Percentiles rank a stretch among this genome's conserved stretches.
phyloP scores from a whole-genome alignment of 2,113 vertebrate species.

The Polypterus senegalus region DNA sequence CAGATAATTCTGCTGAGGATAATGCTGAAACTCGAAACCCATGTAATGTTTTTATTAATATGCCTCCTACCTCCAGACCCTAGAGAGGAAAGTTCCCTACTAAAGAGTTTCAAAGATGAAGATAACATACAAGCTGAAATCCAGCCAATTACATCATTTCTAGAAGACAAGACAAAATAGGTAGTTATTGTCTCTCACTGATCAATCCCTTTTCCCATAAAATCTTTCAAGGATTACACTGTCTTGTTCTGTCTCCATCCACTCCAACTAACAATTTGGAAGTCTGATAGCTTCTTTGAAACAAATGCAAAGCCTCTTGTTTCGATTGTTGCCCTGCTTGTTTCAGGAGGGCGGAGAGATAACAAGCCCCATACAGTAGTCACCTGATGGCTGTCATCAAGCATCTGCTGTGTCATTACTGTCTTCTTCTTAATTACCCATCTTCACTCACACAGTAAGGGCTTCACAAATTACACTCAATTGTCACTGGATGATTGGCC shows the following conservation, averaged over 20 bases:
- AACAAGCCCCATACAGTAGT: conserved; percentile 22
- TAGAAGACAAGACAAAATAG: conserved; percentile 8
- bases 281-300: conserved; percentile 11
- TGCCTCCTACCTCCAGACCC: too few species aligned
- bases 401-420: conserved; percentile 36
- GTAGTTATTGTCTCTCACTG: conserved; percentile 17
- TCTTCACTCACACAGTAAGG: conserved; percentile 39
- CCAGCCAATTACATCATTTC: conserved; percentile 2
- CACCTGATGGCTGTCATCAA: conserved; percentile 48
- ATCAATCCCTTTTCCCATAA: conserved; percentile 24
- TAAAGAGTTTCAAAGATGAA: too few species aligned
- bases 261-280: not conserved
- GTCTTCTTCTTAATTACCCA: conserved; percentile 48
- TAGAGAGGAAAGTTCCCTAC: too few species aligned
- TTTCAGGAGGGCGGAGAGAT: conserved; percentile 21
- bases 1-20: too few species aligned
- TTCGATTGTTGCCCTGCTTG: conserved; percentile 18
- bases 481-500: conserved; percentile 54
- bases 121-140: not conserved
- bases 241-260: conserved; percentile 14
- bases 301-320: conserved; percentile 19
- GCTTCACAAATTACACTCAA: conserved; percentile 55
- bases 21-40: too few species aligned
- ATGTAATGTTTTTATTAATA: too few species aligned
- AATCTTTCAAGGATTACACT: conserved; percentile 17